Evolutionary conservation across 2,888 invertebrate species (phyloP), one percentile per base, ranked within the genome.

Genomic region (Gymnosoma rotundatum): DNA sequence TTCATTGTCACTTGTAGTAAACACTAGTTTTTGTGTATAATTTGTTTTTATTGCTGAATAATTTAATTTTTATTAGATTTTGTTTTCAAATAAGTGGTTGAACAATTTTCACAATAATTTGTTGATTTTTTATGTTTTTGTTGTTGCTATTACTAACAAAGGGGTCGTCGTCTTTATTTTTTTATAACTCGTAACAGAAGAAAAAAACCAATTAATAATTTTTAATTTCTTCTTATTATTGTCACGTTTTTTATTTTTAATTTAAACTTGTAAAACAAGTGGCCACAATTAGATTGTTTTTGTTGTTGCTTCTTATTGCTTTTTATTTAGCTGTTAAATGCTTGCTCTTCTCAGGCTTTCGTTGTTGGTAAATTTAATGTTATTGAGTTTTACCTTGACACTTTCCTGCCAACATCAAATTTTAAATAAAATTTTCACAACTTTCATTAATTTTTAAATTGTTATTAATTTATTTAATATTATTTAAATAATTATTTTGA

Each of bases 261-360:
- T 63, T 61, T 63, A 79, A 79, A 74, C 70, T 69, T 64, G 69
- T 76, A 73, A 85, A 83, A 83, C 79, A 85, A 85, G 83, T 82
- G 83, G 76, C 32, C 79, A 79, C 58, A 82, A 58, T 48, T 12
- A 21, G 20, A 48, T 56, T 54, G 42, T 56, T 64, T 54, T 45
- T 66, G n/a, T n/a, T 75, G 69, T 72, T 45, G 18, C 52, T 83
- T 75, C 20, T 50, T 42, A 63, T 18, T 76, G 70, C 72, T 56
- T 83, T 74, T 85, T 80, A 72, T 54, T 42, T 58, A 80, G 20
- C 66, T 75, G 54, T 36, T 78, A 16, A 42, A 38, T 54, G 70
- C 42, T 79, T 50, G 50, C 61, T 61, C 48, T 54, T 54, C n/a
- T 10, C 2, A 16, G 14, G 14, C 52, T 69, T 74, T 73, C 70